phyloP scores from a whole-genome alignment of 2,888 invertebrate genomes.

The Nomada flava region DNA sequence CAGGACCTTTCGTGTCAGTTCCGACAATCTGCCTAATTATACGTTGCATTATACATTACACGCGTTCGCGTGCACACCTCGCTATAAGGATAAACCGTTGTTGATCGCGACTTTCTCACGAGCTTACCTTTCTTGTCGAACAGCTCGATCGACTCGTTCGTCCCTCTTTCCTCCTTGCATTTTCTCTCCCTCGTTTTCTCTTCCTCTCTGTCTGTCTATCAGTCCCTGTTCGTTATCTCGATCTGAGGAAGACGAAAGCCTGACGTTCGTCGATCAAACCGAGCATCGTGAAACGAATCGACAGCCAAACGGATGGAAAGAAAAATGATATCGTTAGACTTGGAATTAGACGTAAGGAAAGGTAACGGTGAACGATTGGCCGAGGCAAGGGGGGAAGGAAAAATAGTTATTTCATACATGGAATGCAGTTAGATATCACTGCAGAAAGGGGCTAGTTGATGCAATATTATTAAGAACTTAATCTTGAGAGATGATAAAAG shows the following conservation, averaged over 20 bases:
- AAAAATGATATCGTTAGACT: slow-evolving; percentile 19
- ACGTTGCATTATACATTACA: slow-evolving; percentile 53
- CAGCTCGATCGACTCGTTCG: slow-evolving; percentile 35
- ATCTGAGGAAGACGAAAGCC: slow-evolving; percentile 20
- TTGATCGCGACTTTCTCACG: slow-evolving; percentile 56
- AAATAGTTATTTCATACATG: slow-evolving; percentile 2
- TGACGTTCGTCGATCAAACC: slow-evolving; percentile 48
- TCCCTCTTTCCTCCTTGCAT: slow-evolving; percentile 9
- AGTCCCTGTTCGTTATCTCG: slow-evolving; percentile 31
- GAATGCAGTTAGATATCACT: background rate
- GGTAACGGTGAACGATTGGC: background rate
- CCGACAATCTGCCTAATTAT: slow-evolving; percentile 53
- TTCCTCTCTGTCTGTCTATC: too few relatives aligned
- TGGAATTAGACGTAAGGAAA: slow-evolving; percentile 16
- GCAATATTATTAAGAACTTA: background rate
- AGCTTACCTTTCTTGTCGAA: slow-evolving; percentile 46
- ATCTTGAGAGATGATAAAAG: background rate
- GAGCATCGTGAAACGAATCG: slow-evolving; percentile 6
- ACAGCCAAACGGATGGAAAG: slow-evolving; percentile 18
- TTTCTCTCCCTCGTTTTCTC: background rate
- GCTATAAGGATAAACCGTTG: slow-evolving; percentile 31
- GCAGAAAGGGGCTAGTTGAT: background rate
- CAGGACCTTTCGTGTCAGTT: slow-evolving; percentile 31
- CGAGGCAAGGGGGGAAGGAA: background rate
- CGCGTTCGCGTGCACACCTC: slow-evolving; percentile 44